Conservation (phyloP, 1,140 invertebrate species). For the Drosophila quadrilineata region DNA sequence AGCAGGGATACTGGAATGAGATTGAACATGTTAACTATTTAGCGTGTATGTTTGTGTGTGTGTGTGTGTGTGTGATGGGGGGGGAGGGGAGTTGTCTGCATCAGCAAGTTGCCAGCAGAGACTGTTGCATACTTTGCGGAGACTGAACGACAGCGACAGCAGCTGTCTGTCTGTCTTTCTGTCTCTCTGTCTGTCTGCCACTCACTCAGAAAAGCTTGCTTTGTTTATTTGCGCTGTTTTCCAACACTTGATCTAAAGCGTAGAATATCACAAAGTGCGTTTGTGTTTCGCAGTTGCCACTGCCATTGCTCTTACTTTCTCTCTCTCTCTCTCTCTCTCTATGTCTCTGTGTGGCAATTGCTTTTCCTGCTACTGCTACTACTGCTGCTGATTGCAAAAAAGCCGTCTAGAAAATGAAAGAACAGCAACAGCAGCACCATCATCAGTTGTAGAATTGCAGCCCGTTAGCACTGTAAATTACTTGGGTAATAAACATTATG, state of each 20-base stretch:
- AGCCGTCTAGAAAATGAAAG: slow-evolving; percentile 53
- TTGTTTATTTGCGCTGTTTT: slow-evolving; percentile 53
- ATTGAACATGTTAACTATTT: slow-evolving; percentile 53
- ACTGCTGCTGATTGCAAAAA: slow-evolving; percentile 58
- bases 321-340: too few species aligned
- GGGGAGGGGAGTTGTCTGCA: too few species aligned
- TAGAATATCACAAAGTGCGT: slow-evolving; percentile 13
- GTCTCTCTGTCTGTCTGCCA: slow-evolving; percentile 23
- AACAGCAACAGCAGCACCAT: too few species aligned
- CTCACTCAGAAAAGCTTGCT: slow-evolving; percentile 35
- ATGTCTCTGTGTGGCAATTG: too few species aligned
- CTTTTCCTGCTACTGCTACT: slow-evolving; percentile 1
- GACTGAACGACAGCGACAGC: neutral
- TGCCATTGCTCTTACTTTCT: too few species aligned
- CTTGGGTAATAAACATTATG: slow-evolving; percentile 72
- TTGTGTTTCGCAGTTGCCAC: too few species aligned
- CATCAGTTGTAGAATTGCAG: too few species aligned
- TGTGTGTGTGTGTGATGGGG: slow-evolving; percentile 36
- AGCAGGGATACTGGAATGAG: too few species aligned
- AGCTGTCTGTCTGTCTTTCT: slow-evolving; percentile 9
- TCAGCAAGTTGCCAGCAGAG: slow-evolving; percentile 44
- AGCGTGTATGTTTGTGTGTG: slow-evolving; percentile 15
- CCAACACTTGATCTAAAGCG: slow-evolving; percentile 66
- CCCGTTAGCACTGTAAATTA: slow-evolving; percentile 23
- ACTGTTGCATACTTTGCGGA: slow-evolving; percentile 44